Conservation (phyloP, 2,888 invertebrate species). For the Sphaerophoria taeniata region DNA sequence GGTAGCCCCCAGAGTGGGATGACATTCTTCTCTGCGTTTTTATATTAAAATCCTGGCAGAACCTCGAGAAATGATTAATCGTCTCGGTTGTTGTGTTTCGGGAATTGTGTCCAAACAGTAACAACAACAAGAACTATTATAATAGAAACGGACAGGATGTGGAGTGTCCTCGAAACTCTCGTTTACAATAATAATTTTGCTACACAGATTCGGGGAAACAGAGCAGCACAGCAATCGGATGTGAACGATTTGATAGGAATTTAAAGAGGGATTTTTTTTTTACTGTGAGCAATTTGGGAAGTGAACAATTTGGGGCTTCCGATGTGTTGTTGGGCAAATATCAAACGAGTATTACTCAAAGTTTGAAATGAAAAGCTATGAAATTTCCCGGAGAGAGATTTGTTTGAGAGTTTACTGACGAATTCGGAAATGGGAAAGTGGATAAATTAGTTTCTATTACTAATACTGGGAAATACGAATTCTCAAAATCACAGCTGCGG, state of each 20-base stretch:
- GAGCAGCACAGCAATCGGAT: conserved; percentile 19
- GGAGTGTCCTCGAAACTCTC: conserved; percentile 45
- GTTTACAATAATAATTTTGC: conserved; percentile 55
- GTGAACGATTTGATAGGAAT: conserved; percentile 31
- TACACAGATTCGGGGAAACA: conserved; percentile 28
- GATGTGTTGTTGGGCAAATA: too few relatives aligned
- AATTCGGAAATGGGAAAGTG: too few relatives aligned
- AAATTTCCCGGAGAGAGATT: too few relatives aligned
- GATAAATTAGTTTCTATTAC: too few relatives aligned
- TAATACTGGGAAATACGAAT: too few relatives aligned
- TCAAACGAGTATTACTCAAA: too few relatives aligned
- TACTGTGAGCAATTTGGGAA: not conserved
- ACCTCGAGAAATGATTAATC: conserved; percentile 68
- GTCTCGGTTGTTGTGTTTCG: conserved; percentile 36
- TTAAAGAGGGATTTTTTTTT: not conserved
- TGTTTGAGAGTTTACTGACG: too few relatives aligned
- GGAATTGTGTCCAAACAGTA: conserved; percentile 43
- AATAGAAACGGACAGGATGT: conserved; percentile 20
- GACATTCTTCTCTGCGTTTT: conserved; percentile 63
- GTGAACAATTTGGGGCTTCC: conserved; percentile 1
- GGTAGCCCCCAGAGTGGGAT: conserved; percentile 14
- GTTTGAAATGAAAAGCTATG: too few relatives aligned
- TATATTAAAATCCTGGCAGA: conserved; percentile 57
- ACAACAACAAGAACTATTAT: not conserved
- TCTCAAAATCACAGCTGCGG: too few relatives aligned